A percentile compares a stretch with the other conserved stretches of the same genome.
Evolutionary conservation across 2,113 vertebrate species (phyloP).

Genomic region (Piaya cayana): DNA sequence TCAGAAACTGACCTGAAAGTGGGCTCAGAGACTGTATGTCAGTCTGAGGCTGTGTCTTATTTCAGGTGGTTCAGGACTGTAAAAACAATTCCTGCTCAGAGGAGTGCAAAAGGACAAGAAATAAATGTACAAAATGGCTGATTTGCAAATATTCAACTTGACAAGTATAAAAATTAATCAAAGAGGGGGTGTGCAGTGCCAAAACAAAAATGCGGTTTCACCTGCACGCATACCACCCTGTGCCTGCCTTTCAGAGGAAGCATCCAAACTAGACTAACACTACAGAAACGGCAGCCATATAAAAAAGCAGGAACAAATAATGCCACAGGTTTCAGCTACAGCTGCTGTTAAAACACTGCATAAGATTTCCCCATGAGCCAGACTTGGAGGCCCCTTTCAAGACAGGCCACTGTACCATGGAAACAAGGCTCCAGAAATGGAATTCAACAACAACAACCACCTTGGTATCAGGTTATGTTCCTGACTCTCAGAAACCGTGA

Average conservation of each 20-base stretch:
- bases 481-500: neutral
- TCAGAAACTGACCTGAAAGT: neutral
- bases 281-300: neutral
- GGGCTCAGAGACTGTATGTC: neutral
- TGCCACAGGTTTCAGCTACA: neutral
- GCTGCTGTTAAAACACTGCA: neutral
- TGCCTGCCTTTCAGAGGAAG: neutral
- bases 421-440: neutral
- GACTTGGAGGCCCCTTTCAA: neutral
- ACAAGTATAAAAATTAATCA: neutral
- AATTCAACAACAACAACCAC: neutral
- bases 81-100: neutral
- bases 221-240: neutral
- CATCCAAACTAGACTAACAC: neutral
- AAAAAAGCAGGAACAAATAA: neutral
- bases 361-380: neutral
- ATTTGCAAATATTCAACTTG: neutral
- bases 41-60: neutral
- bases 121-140: neutral
- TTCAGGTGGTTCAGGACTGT: neutral
- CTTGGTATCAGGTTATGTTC: neutral
- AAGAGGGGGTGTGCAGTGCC: neutral
- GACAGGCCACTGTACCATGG: neutral
- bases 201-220: neutral
- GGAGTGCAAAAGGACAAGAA: neutral